Evolutionary conservation across 1,140 invertebrate genomes (phyloP), one percentile per base, ranked within the genome.

Genomic region (Brachionus manjavacas): DNA sequence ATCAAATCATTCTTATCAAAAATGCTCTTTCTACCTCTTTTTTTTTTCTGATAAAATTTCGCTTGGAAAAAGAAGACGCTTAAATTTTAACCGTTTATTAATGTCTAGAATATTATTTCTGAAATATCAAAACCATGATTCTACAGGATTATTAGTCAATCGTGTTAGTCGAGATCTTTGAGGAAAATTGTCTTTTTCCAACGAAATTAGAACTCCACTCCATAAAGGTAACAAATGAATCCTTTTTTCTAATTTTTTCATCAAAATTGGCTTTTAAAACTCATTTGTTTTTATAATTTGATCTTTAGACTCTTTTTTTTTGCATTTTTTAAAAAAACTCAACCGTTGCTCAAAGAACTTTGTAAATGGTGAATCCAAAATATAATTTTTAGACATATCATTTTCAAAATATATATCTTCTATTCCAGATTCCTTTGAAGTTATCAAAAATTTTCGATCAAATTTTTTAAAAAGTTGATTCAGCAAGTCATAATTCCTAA

Each of bases 91-190:
- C 35, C 66, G 25, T 70, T 70, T 70, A 70, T 70, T 70, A 4
- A 70, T 39, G 28, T 70, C 35, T 70, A 70, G 31, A 70, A 70
- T 39, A 35, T 70, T 31, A 39, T 70, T 70, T 70, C 66, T 70
- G 35, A 35, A 70, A 70, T 70, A 70, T 35, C 66, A 31, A 39
- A 70, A 70, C 66, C 66, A 35, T 16, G 25, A 16, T 39, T 70
- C 66, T 35, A 70, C 66, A 35, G 66, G 66, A 39, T 70, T 70
- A 70, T 70, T 70, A 16, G 66, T 70, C n/a, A 70, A 39, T 31
- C 66, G 25, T 35, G 25, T 70, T 6, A 70, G n/a, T 35, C 39
- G 14, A 35, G 25, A 35, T 70, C n/a, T 70, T 35, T 35, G 66
- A 35, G 25, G 25, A 70, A 70, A 70, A 39, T 70, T 70, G 25